These are phyloP conservation scores for Hapalemur alaotrensis DNA, from an alignment of 2,797 vertebrate genomes.

Conservation along the genomic window DNA sequence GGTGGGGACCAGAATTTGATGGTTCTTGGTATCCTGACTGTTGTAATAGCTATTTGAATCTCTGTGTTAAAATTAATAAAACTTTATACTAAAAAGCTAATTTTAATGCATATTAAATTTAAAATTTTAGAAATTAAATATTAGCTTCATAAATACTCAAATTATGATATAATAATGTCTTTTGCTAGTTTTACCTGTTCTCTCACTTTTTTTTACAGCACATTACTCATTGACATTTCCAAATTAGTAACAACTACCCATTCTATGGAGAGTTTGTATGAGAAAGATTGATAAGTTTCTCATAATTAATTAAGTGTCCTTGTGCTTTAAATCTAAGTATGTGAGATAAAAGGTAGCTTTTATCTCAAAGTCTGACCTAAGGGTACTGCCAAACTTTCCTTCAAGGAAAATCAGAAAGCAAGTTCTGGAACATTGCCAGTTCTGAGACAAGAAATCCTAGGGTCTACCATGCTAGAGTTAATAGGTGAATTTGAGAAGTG, in stretches of 20 bases:
- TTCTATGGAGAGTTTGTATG: neutral
- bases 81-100: neutral
- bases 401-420: neutral
- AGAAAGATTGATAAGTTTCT: neutral
- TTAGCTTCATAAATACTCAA: neutral
- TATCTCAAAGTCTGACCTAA: neutral
- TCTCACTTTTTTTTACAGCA: neutral
- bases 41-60: neutral
- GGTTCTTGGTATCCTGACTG: neutral
- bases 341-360: neutral
- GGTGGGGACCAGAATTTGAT: neutral
- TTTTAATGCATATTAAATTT: neutral
- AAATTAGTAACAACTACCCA: neutral
- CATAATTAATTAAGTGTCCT: neutral
- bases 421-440: neutral
- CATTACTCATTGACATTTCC: neutral
- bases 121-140: neutral
- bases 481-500: neutral
- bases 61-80: neutral
- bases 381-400: neutral
- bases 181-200: neutral
- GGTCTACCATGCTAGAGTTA: neutral
- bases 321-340: slow-evolving; percentile 11
- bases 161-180: neutral
- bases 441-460: neutral